These are phyloP conservation scores for Myotis planiceps DNA, from an alignment of 2,797 vertebrate species.

Conservation along the genomic window DNA sequence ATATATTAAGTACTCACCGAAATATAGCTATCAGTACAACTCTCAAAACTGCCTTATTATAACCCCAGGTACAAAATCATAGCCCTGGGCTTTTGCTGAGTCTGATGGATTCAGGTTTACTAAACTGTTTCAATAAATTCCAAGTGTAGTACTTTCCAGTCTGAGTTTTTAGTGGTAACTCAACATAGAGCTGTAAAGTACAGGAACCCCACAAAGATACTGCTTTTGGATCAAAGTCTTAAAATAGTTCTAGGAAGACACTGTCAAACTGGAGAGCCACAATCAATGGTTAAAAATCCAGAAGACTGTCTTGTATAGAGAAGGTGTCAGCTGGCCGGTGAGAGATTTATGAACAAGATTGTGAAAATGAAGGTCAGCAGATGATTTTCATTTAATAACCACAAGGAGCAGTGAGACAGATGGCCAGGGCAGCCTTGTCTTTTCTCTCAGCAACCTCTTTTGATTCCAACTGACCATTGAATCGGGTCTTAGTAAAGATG, in stretches of 20 bases:
- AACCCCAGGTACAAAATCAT: not conserved
- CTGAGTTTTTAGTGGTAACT: not conserved
- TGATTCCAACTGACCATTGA: not conserved
- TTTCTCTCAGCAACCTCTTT: slow-evolving; percentile 2
- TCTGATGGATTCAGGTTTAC: slow-evolving; percentile 18
- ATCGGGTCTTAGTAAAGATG: slow-evolving; percentile 2
- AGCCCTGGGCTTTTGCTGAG: not conserved
- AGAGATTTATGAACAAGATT: slow-evolving; percentile 50
- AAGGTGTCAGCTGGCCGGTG: not conserved
- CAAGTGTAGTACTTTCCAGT: not conserved
- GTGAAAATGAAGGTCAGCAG: slow-evolving; percentile 38
- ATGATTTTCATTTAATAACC: slow-evolving; percentile 31
- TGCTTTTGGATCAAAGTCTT: slow-evolving; percentile 21
- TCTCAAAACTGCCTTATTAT: not conserved
- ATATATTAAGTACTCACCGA: not conserved
- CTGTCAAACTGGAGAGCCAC: not conserved
- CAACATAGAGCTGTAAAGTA: not conserved
- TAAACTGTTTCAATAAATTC: slow-evolving; percentile 12
- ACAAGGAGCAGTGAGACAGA: not conserved
- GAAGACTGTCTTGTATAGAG: not conserved
- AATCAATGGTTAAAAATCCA: not conserved
- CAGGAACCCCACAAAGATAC: not conserved
- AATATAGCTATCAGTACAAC: not conserved
- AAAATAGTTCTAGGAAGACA: not conserved
- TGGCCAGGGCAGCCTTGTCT: slow-evolving; percentile 15